Base-by-base conservation (phyloP, 2,888 invertebrate species). In the Seira ritae region DNA sequence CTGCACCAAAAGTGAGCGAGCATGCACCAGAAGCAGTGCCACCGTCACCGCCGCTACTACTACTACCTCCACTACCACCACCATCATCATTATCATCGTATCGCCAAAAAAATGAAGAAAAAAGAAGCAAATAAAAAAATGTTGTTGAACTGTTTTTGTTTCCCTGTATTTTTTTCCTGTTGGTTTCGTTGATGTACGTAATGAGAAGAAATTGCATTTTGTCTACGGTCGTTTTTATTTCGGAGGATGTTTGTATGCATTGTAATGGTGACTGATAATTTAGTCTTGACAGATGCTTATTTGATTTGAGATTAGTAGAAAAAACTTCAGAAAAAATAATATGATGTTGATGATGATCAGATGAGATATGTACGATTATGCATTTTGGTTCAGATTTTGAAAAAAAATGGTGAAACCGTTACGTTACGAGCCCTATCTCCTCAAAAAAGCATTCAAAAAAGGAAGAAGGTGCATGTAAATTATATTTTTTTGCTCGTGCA, bases 211-310 rank as follows among this genome's bases (percentile, higher is more conserved):
- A 73, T 82, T 76, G 67, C 68, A 67, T 72, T 76, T 12, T 71
- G 42, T 42, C 42, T 42, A 42, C 42, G 42, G 42, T 42, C 42
- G 42, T 42, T 42, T 42, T 46, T 71, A 55, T 76, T 37, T 75
- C 62, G n/a, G 60, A 50, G 24, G 23, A 73, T 62, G n/a, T n/a
- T n/a, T n/a, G n/a, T n/a, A n/a, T n/a, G n/a, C n/a, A n/a, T n/a
- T n/a, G 20, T 19, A 55, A 42, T 42, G 23, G 20, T 37, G 37
- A 37, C n/a, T 70, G 62, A 81, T 81, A 81, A 81, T 81, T 81
- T 70, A 71, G 76, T 66, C 71, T 76, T 81, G 81, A 76, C 81
- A 76, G 81, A 81, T 75, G 65, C 76, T 71, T 81, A 76, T 81
- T 81, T 81, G 81, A 81, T 81, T 80, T 81, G 71, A 76, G 71